Evolutionary conservation across 2,888 invertebrate genomes (phyloP).

Genomic region (Mimas tiliae): DNA sequence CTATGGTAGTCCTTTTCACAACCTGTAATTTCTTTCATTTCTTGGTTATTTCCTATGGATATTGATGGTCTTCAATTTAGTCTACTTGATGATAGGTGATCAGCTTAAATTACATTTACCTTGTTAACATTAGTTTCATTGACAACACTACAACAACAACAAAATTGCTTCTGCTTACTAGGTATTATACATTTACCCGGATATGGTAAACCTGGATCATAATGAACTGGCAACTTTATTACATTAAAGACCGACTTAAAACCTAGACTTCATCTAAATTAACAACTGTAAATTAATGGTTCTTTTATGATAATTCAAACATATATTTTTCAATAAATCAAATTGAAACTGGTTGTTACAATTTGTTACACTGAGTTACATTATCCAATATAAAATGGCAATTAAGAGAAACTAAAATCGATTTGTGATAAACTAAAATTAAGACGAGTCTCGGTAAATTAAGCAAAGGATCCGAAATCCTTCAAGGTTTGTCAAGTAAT

Average conservation of each 20-base stretch:
- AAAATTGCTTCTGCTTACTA: too few species aligned
- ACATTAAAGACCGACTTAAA: background rate
- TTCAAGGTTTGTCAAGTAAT: slow-evolving; percentile 5
- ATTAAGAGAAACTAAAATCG: background rate
- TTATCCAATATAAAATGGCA: background rate
- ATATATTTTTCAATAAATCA: slow-evolving; percentile 3
- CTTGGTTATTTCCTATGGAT: too few species aligned
- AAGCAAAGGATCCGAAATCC: background rate
- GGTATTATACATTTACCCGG: too few species aligned
- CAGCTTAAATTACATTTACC: too few species aligned
- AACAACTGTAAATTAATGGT: slow-evolving; percentile 18
- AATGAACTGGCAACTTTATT: too few species aligned
- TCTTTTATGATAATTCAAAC: slow-evolving; percentile 14
- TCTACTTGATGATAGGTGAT: too few species aligned
- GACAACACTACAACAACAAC: too few species aligned
- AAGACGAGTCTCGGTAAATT: slow-evolving; percentile 1
- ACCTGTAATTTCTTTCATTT: too few species aligned
- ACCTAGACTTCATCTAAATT: slow-evolving; percentile 8
- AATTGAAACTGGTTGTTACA: slow-evolving; percentile 4
- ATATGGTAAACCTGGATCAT: too few species aligned
- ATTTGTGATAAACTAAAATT: background rate
- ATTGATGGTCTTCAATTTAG: too few species aligned
- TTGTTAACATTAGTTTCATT: too few species aligned
- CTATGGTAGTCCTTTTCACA: too few species aligned
- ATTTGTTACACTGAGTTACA: background rate